A percentile compares a stretch with the other conserved stretches of the same genome.
These are phyloP conservation scores for Cyaniris semiargus DNA, from an alignment of 2,888 invertebrate species.

Conservation along the genomic window DNA sequence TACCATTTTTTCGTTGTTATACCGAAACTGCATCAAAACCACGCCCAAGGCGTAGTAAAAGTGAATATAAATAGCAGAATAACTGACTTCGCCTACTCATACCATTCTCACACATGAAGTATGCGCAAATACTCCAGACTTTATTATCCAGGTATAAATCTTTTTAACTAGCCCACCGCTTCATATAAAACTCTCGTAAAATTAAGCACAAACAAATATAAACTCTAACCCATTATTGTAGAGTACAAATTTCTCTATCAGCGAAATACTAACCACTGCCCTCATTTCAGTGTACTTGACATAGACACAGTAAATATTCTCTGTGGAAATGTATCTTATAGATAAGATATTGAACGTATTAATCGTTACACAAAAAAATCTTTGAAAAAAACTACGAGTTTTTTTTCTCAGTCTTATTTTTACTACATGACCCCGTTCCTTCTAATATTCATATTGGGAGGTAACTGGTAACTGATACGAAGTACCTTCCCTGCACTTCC, in stretches of 20 bases:
- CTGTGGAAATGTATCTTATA: neutral
- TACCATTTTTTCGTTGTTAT: too few relatives aligned
- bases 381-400: too few relatives aligned
- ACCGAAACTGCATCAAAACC: too few relatives aligned
- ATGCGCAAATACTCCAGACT: neutral
- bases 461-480: too few relatives aligned
- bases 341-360: neutral
- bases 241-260: neutral
- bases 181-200: neutral
- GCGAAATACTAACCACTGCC: neutral
- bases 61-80: too few relatives aligned
- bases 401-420: too few relatives aligned
- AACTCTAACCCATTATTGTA: neutral
- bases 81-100: too few relatives aligned
- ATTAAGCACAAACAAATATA: neutral
- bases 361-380: too few relatives aligned
- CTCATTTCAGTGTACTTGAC: neutral
- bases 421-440: too few relatives aligned
- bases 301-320: constrained; percentile 7
- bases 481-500: too few relatives aligned
- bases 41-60: too few relatives aligned
- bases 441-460: too few relatives aligned
- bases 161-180: constrained; percentile 3
- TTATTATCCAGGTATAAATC: neutral
- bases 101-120: neutral